Evolutionary conservation across 2,113 vertebrate genomes (phyloP), one percentile per base, ranked within the genome.

Genomic region (Polypterus senegalus): DNA sequence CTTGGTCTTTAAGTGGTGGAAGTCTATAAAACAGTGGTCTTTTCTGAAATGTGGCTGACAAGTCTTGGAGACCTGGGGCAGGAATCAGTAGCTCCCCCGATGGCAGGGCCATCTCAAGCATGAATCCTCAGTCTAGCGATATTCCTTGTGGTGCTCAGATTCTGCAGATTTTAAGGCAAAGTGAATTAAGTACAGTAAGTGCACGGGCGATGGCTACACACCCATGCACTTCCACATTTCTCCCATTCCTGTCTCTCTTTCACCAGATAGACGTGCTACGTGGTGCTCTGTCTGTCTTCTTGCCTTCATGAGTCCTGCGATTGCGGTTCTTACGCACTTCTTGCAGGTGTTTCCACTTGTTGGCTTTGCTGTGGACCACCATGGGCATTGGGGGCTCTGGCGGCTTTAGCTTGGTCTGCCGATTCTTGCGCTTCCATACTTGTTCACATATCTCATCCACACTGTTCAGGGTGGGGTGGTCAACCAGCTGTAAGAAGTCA

Each of bases 401-500:
- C 67, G 1, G 60, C 43, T 43, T 67, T 73, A 66, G 62, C 60
- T 70, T 85, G 10, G 46, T 61, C 62, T 74, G 78, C 10, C 80
- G 65, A 8, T 71, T 78, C 63, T 86, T 86, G 6, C 81, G 81
- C 10, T 81, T 77, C 90, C 91, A 91, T 48, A 90, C 80, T 55
- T 86, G 89, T 69, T 90, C 86, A 9, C 95, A 98, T 60, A 90
- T 85, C 69, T 91, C 89, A 77, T 96, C 85, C 0, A 84, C 69
- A 0, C 86, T 79, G 71, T 73, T 89, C 59, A 89, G 71, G n/a
- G 91, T 90, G 0, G 93, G 91, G 1, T 89, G 91, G 68, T 98
- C 92, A 68, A 97, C 89, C 67, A 98, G 76, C 75, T 94, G 91
- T 77, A 98, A 87, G 74, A 98, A 98, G 83, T 98, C 94, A 57